Conservation (phyloP, 2,113 vertebrate species). For the Struthio camelus region DNA sequence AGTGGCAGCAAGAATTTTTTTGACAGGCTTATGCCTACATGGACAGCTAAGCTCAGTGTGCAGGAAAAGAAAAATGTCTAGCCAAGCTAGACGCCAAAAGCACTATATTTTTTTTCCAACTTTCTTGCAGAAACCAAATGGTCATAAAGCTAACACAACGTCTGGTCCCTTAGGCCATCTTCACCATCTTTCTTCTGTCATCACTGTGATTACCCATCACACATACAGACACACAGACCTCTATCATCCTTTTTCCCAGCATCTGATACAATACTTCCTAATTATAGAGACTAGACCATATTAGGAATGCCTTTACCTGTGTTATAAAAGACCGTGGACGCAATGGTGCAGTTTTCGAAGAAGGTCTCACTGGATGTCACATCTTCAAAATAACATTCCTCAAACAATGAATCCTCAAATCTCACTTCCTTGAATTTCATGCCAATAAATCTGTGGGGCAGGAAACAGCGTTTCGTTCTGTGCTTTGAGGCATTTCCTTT, state of each 20-base stretch:
- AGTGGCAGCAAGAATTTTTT: not conserved
- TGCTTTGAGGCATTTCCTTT: not conserved
- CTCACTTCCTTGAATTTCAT: slow-evolving; percentile 94
- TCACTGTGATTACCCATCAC: not conserved
- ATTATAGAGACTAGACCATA: not conserved
- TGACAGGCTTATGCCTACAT: not conserved
- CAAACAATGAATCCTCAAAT: slow-evolving; percentile 91
- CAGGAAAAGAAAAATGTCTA: not conserved
- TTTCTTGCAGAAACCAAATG: not conserved
- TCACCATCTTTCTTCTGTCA: not conserved
- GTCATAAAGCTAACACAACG: not conserved
- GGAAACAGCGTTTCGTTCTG: not conserved
- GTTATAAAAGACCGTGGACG: slow-evolving; percentile 90
- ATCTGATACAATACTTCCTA: not conserved
- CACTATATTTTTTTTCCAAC: not conserved
- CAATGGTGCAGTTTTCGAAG: slow-evolving; percentile 95
- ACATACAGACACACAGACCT: not conserved
- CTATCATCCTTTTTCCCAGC: not conserved
- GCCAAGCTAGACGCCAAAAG: not conserved
- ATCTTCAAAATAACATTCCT: slow-evolving; percentile 95
- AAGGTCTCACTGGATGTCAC: slow-evolving; percentile 90
- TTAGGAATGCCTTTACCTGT: slow-evolving; percentile 80
- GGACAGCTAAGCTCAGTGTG: not conserved
- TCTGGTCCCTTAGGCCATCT: not conserved
- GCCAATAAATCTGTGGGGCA: slow-evolving; percentile 83